Base-by-base conservation (phyloP, 2,888 invertebrate species). In the Watsonalla binaria region DNA sequence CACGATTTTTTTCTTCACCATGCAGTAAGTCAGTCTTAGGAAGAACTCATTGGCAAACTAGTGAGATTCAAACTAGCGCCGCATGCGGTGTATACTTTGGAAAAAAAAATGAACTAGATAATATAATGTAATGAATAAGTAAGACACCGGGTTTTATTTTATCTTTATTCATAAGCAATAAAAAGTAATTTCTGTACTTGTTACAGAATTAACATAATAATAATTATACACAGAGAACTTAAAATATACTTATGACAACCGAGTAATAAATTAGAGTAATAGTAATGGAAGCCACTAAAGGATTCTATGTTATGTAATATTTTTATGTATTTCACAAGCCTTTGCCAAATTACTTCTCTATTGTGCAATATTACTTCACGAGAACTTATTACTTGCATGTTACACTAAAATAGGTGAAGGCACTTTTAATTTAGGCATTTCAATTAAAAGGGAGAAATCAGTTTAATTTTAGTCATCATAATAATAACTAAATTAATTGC, bases 121-220 rank as follows among this genome's bases (percentile, higher is more conserved):
- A n/a, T n/a, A n/a, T n/a, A n/a, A n/a, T n/a, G n/a, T n/a, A n/a
- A n/a, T 15, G n/a, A 35, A 14, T 7, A 6, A 15, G 14, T 11
- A 14, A 47, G 54, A 57, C 47, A 54, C 66, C 64, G 57, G 57
- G 56, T 63, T 70, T 74, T 77, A 74, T 77, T 88, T 87, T 80
- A 83, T 80, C 74, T 90, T 90, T 90, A 89, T 88, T 90, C 84
- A 84, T 90, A 90, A 90, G 90, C 90, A 89, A 89, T 90, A 86
- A 88, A 89, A 90, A 88, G 80, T 86, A 89, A 88, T 86, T 73
- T 79, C 63, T 78, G 77, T 80, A 82, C 75, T 79, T 82, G 78
- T 86, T 82, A 86, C 84, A 84, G 80, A 86, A 80, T 80, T 66
- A 84, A 88, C 80, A 66, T 78, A 84, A 75, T 59, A 68, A 67